Base-by-base conservation (phyloP, 2,888 invertebrate species). In the Erebia palarica region DNA sequence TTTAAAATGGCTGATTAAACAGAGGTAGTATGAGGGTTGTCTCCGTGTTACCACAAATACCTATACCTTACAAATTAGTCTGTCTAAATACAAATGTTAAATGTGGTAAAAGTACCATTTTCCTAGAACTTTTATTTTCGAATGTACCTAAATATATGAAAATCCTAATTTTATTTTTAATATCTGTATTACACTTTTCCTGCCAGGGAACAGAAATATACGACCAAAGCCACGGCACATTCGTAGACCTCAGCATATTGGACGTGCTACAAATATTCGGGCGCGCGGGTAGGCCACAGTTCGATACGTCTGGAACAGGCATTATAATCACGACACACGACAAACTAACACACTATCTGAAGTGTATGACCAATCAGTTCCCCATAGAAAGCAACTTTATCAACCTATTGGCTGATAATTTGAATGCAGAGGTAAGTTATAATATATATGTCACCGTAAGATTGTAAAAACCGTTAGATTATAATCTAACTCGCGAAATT, bases 241-340 rank as follows among this genome's bases (percentile, higher is more conserved):
- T 98, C 90, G 96, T 99, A 0, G 99, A 99, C 86, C 94, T 99
- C 59, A 98, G 98, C 71, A 99, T 99, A 79, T 93, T 99, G 75
- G 99, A 99, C 87, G 99, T 99, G 58, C 94, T 99, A 65, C 99
- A 99, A 94, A 99, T 99, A 81, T 99, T 99, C 90, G 99, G 99
- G 55, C 96, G 99, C 70, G 99, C 99, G 5, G 99, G 99, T 5
- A 95, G 99, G 1, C 99, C 99, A 0, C 99, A 99, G 90, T 99
- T 96, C 88, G 99, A 99, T 86, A 97, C 95, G 1, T 96, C 97
- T 14, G 99, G 99, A 7, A 96, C 98, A 53, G 99, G 99, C 55
- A 97, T 97, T 53, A 99, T 99, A 71, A 98, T 99, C 64, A 99
- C 99, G 0, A 93, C 96, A 0, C 97, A 98, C 83, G 96, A 97